Conservation (phyloP, 2,888 invertebrate genomes). For the Drosophila niveifrons region DNA sequence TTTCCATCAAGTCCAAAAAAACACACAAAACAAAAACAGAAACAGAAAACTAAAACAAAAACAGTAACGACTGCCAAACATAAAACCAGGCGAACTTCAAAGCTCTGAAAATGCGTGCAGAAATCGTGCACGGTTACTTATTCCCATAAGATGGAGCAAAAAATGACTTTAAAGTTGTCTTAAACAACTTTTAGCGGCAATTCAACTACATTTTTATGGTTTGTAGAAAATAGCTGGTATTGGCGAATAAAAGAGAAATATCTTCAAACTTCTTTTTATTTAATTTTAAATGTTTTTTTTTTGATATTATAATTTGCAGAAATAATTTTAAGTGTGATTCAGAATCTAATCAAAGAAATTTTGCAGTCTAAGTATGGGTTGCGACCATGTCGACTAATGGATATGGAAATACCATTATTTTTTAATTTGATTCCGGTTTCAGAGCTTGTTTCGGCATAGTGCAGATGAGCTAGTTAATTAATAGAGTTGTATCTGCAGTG, state of each 20-base stretch:
- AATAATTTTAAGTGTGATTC: neutral
- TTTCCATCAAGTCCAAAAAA: conserved; percentile 61
- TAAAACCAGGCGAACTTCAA: conserved; percentile 58
- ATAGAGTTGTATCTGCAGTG: conserved; percentile 5
- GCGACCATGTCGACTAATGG: neutral
- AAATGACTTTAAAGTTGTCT: conserved; percentile 47
- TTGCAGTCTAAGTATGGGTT: neutral
- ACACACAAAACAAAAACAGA: neutral
- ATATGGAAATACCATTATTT: neutral
- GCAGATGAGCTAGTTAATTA: conserved; percentile 2
- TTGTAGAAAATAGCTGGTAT: neutral
- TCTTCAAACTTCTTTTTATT: neutral
- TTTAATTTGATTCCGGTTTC: conserved; percentile 3
- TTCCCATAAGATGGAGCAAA: conserved; percentile 27
- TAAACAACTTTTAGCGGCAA: conserved; percentile 50
- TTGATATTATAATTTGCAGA: neutral
- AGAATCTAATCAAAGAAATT: neutral
- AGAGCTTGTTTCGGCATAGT: neutral
- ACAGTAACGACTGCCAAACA: conserved; percentile 26
- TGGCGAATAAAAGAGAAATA: neutral
- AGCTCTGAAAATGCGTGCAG: conserved; percentile 68
- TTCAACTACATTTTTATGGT: neutral
- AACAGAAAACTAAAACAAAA: conserved; percentile 29
- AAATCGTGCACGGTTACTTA: conserved; percentile 56
- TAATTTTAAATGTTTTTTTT: conserved; percentile 1